Evolutionary conservation across 2,113 vertebrate genomes (phyloP).

Genomic region (rat (Rattus norvegicus)): GRCr8 NC_086019.1:97653001-97653500

Average conservation of each 20-base stretch:
- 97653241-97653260: constrained; percentile 29
- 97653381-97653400: background rate
- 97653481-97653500: background rate
- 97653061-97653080: constrained; percentile 76
- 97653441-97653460: background rate
- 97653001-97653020: constrained; percentile 65
- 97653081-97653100: constrained; percentile 60
- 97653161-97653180: constrained; percentile 72
- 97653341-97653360: background rate
- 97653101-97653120: constrained; percentile 70
- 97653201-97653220: constrained; percentile 41
- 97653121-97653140: constrained; percentile 73
- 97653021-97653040: constrained; percentile 75
- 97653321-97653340: background rate
- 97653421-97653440: too few species aligned
- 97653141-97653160: constrained; percentile 69
- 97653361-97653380: background rate
- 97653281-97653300: background rate
- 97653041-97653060: constrained; percentile 67
- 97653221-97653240: constrained; percentile 15
- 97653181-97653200: constrained; percentile 48
- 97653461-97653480: background rate
- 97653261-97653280: background rate
- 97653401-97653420: too few species aligned
- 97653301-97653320: background rate